These are phyloP conservation scores for Heliconius ismenius DNA, from an alignment of 2,888 invertebrate species.

Conservation along the genomic window DNA sequence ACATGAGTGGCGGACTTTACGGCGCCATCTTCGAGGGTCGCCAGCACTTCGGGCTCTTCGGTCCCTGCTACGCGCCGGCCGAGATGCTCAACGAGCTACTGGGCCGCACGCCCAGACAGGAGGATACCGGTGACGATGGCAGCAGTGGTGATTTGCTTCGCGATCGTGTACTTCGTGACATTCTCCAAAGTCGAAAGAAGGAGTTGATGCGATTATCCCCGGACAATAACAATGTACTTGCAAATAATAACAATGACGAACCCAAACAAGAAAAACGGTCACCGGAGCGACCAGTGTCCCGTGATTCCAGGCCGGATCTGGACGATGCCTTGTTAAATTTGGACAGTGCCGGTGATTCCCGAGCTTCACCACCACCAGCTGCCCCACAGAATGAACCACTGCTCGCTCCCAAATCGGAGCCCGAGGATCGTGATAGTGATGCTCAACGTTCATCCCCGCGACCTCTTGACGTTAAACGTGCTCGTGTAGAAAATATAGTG, in stretches of 20 bases:
- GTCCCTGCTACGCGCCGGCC: slow-evolving; percentile 92
- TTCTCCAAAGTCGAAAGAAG: slow-evolving; percentile 93
- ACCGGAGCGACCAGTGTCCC: slow-evolving; percentile 84
- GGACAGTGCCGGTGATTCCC: slow-evolving; percentile 78
- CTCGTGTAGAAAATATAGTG: slow-evolving; percentile 96
- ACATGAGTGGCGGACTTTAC: slow-evolving; percentile 93
- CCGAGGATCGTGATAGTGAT: slow-evolving; percentile 83
- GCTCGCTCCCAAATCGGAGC: slow-evolving; percentile 85
- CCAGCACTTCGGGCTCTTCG: slow-evolving; percentile 91
- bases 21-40: slow-evolving; percentile 92
- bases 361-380: slow-evolving; percentile 80
- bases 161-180: slow-evolving; percentile 94
- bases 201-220: slow-evolving; percentile 86
- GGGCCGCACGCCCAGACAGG: slow-evolving; percentile 90
- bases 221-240: slow-evolving; percentile 82
- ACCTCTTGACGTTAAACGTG: slow-evolving; percentile 93
- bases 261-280: slow-evolving; percentile 79
- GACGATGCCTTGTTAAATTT: slow-evolving; percentile 84
- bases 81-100: slow-evolving; percentile 96
- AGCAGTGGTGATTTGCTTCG: slow-evolving; percentile 79
- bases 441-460: slow-evolving; percentile 81
- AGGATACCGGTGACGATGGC: slow-evolving; percentile 81
- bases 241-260: slow-evolving; percentile 81
- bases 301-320: slow-evolving; percentile 83
- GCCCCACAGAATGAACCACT: slow-evolving; percentile 79